A percentile compares a stretch with the other conserved stretches of the same genome.
These are phyloP conservation scores for Xiphorhynchus erythropygius DNA, from an alignment of 2,797 vertebrate genomes.

Conservation along the genomic window DNA sequence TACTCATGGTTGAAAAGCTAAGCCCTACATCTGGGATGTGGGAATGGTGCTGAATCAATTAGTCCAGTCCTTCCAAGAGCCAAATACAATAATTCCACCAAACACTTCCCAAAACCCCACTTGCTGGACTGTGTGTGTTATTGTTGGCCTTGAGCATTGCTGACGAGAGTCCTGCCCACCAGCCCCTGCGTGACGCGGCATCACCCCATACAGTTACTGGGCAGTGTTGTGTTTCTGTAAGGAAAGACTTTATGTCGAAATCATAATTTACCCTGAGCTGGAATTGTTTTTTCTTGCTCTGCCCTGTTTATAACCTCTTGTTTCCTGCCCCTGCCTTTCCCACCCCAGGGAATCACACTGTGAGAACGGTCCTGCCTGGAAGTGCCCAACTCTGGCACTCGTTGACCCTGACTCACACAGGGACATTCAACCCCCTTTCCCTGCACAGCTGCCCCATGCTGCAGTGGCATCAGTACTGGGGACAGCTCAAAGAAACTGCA, in stretches of 20 bases:
- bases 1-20: background rate
- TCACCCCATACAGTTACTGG: background rate
- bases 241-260: background rate
- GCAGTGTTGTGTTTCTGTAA: background rate
- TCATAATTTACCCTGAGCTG: background rate
- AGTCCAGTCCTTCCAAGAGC: background rate
- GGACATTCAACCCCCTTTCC: background rate
- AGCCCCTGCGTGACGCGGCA: background rate
- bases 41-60: background rate
- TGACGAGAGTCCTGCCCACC: background rate
- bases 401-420: background rate
- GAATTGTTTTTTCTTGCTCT: background rate
- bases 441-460: background rate
- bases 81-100: background rate
- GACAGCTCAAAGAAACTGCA: background rate
- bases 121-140: accelerated
- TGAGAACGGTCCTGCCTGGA: background rate
- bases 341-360: background rate
- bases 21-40: background rate
- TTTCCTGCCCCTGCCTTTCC: constrained; percentile 6
- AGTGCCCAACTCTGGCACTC: accelerated
- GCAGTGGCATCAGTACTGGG: background rate
- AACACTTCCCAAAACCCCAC: background rate
- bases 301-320: background rate
- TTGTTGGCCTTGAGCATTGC: background rate